Conservation (phyloP, 37 sponge, comb jelly and placozoan genomes). For the Sycon ciliatum region DNA sequence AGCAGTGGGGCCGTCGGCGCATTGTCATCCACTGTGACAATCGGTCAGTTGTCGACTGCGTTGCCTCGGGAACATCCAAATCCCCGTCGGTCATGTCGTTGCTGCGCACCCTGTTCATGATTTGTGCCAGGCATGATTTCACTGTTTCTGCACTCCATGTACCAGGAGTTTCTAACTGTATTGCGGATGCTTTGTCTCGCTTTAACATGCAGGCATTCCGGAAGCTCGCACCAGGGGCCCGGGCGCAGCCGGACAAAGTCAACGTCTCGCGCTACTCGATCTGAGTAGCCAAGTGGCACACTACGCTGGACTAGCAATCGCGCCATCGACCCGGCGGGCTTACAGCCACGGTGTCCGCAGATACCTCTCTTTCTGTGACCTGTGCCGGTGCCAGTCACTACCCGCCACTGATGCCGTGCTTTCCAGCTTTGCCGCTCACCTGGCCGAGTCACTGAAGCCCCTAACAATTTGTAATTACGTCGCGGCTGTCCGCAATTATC, state of each 20-base stretch:
- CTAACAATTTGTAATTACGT: background rate
- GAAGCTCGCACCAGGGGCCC: too few species aligned
- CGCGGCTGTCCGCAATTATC: background rate
- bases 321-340: background rate
- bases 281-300: background rate
- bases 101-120: background rate
- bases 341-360: background rate
- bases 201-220: too few species aligned
- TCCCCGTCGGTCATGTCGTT: conserved; percentile 10
- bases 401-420: conserved; percentile 12
- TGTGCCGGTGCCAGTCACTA: too few species aligned
- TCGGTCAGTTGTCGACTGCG: too few species aligned
- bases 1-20: too few species aligned
- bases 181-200: conserved; percentile 23
- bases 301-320: background rate
- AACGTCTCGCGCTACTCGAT: background rate
- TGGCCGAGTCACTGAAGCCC: background rate
- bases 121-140: conserved; percentile 9
- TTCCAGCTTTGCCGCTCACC: background rate
- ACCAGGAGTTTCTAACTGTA: conserved; percentile 13
- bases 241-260: too few species aligned
- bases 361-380: too few species aligned
- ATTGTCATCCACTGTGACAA: too few species aligned
- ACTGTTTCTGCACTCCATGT: conserved; percentile 11
- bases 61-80: too few species aligned